These are phyloP conservation scores for Lycia hirtaria DNA, from an alignment of 2,888 invertebrate species.

Conservation along the genomic window DNA sequence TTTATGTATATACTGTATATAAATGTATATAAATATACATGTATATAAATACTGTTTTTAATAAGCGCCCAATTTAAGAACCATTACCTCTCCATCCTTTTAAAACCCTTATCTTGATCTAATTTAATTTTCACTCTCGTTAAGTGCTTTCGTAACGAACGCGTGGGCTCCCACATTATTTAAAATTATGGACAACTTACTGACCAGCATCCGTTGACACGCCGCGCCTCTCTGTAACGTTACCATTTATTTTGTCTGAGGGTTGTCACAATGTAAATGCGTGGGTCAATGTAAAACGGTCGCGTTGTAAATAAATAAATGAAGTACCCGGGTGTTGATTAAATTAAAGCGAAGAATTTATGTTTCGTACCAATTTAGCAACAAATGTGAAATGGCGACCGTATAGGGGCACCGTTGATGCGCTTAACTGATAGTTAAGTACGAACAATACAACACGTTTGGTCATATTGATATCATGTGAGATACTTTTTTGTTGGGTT, in stretches of 20 bases:
- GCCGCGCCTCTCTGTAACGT: constrained; percentile 29
- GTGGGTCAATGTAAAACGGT: constrained; percentile 60
- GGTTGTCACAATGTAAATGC: constrained; percentile 45
- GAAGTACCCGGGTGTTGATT: constrained; percentile 78
- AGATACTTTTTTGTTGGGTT: constrained; percentile 11
- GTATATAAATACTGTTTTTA: constrained; percentile 13
- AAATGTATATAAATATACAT: background rate
- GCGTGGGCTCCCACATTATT: constrained; percentile 69
- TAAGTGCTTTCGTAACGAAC: constrained; percentile 56
- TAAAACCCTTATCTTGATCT: constrained; percentile 50
- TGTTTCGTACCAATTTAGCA: constrained; percentile 80
- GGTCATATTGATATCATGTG: constrained; percentile 37
- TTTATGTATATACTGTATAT: too few relatives aligned
- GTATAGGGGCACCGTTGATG: constrained; percentile 65
- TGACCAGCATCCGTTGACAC: constrained; percentile 50
- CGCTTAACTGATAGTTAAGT: constrained; percentile 64
- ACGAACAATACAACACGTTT: constrained; percentile 51
- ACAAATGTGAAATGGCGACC: constrained; percentile 74
- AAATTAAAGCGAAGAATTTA: constrained; percentile 82
- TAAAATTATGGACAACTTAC: constrained; percentile 66
- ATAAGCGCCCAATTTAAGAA: constrained; percentile 20
- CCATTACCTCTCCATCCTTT: constrained; percentile 38
- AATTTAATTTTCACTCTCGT: constrained; percentile 60
- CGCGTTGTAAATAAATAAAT: constrained; percentile 57
- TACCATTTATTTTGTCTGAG: constrained; percentile 37